phyloP scores from a whole-genome alignment of 2,888 invertebrate genomes.

The Pyrochroa serraticornis region DNA sequence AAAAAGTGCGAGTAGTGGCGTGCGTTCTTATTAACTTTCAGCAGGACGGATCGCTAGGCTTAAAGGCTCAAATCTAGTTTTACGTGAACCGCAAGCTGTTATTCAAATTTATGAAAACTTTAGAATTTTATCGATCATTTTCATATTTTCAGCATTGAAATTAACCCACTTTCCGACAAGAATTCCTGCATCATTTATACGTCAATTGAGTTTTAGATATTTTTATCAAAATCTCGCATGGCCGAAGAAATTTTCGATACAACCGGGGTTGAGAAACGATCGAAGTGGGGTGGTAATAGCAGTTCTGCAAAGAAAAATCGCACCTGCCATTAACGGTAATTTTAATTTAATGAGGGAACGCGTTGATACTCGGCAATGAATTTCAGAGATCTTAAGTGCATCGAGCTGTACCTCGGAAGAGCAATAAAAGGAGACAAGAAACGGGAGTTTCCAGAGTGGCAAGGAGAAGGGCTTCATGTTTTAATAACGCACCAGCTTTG shows the following conservation, averaged over 20 bases:
- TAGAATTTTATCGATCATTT: conserved; percentile 1
- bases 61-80: not conserved
- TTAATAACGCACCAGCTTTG: conserved; percentile 44
- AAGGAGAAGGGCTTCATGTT: conserved; percentile 37
- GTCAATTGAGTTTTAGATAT: too few relatives aligned
- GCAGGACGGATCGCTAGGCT: not conserved
- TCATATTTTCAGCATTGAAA: not conserved
- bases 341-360: conserved; percentile 15
- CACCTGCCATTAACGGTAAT: conserved; percentile 18
- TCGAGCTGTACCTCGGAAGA: conserved; percentile 34
- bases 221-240: not conserved
- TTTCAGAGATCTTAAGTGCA: conserved; percentile 27
- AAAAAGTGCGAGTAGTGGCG: not conserved
- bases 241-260: not conserved
- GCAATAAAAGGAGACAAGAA: conserved; percentile 41
- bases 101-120: conserved; percentile 1
- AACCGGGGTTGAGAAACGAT: conserved; percentile 1
- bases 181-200: too few relatives aligned
- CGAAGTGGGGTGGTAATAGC: conserved; percentile 5
- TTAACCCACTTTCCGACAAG: conserved; percentile 2
- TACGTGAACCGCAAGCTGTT: not conserved
- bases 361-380: conserved; percentile 5
- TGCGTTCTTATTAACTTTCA: not conserved
- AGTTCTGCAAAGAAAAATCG: conserved; percentile 10
- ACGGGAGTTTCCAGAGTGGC: conserved; percentile 25